phyloP scores from a whole-genome alignment of 2,113 vertebrate species.

The Siniperca chuatsi region DNA sequence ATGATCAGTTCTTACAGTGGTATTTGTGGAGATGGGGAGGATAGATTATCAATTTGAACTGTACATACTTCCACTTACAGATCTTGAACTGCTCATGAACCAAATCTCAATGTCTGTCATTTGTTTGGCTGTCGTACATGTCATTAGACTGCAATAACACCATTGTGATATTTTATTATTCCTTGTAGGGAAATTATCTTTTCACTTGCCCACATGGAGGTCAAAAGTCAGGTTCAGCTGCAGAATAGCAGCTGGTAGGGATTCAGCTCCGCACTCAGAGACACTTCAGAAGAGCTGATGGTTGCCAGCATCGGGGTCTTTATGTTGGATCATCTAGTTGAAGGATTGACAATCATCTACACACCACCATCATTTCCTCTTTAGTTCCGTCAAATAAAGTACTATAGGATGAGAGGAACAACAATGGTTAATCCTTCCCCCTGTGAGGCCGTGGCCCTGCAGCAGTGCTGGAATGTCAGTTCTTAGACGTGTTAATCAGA shows the following conservation, averaged over 20 bases:
- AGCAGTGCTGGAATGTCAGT: slow-evolving; percentile 73
- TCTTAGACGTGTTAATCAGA: slow-evolving; percentile 77
- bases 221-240: slow-evolving; percentile 57
- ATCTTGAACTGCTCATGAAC: slow-evolving; percentile 31
- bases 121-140: neutral
- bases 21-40: no score
- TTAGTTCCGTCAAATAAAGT: slow-evolving; percentile 23
- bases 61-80: neutral
- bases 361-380: slow-evolving; percentile 21
- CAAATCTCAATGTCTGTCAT: neutral
- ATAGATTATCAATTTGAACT: neutral
- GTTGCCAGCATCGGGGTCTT: neutral
- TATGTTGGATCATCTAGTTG: neutral
- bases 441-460: slow-evolving; percentile 29
- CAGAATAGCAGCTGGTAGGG: slow-evolving; percentile 23
- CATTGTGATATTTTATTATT: slow-evolving; percentile 34
- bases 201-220: slow-evolving; percentile 45
- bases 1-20: no score
- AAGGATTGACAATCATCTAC: neutral
- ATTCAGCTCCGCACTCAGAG: neutral
- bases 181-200: slow-evolving; percentile 39
- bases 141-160: slow-evolving; percentile 35
- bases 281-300: neutral
- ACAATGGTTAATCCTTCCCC: neutral
- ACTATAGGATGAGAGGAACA: neutral